Evolutionary conservation across 2,113 vertebrate species (phyloP).

Genomic region (Salvelinus namaycush): DNA sequence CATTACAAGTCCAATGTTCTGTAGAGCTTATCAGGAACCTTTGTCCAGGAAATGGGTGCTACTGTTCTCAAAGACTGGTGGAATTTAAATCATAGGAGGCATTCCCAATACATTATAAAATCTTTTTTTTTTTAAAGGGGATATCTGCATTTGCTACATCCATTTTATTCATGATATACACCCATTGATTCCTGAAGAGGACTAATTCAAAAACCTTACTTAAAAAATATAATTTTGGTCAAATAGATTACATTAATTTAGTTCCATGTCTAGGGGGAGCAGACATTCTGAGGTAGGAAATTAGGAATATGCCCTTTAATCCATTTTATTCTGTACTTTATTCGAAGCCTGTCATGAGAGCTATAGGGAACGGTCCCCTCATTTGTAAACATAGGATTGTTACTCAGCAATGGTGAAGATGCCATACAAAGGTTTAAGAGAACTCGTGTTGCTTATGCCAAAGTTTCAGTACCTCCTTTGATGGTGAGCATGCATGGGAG

Average conservation of each 20-base stretch:
- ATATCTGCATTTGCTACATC: not conserved
- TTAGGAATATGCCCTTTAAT: not conserved
- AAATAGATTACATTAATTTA: no score
- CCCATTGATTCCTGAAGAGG: not conserved
- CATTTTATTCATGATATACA: not conserved
- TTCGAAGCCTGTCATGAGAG: not conserved
- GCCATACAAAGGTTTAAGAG: not conserved
- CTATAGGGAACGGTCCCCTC: not conserved
- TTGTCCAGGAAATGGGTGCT: constrained; percentile 51
- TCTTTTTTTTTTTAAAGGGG: no score
- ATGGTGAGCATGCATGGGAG: not conserved
- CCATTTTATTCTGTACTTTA: not conserved
- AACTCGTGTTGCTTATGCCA: not conserved
- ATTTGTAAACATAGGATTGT: constrained; percentile 5
- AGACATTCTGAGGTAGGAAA: no score
- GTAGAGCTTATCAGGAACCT: constrained; percentile 74
- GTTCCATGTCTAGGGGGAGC: no score
- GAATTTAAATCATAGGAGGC: constrained; percentile 30
- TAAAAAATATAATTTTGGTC: no score
- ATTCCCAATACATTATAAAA: no score
- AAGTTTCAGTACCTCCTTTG: constrained; percentile 20
- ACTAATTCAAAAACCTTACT: not conserved
- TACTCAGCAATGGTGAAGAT: not conserved
- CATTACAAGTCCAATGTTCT: constrained; percentile 70
- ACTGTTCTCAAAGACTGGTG: constrained; percentile 37